phyloP scores from a whole-genome alignment of 2,888 invertebrate species.

The Erebia epiphron region DNA sequence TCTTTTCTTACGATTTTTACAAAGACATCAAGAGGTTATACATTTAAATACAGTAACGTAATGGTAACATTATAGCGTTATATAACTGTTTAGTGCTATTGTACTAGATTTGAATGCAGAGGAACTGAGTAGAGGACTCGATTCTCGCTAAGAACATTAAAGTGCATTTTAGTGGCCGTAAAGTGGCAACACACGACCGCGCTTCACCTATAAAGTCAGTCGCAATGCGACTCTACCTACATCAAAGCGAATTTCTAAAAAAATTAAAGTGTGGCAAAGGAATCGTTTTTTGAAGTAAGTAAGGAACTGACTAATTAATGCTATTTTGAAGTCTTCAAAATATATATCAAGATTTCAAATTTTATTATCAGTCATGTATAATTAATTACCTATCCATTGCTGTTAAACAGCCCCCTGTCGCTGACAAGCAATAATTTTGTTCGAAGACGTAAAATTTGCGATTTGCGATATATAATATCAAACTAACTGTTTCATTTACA shows the following conservation, averaged over 20 bases:
- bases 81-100: conserved; percentile 38
- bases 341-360: neutral
- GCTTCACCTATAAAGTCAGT: conserved; percentile 42
- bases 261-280: conserved; percentile 24
- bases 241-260: conserved; percentile 32
- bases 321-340: neutral
- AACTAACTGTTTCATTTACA: no score
- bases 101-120: conserved; percentile 40
- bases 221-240: conserved; percentile 34
- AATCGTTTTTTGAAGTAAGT: neutral
- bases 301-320: neutral
- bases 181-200: conserved; percentile 43
- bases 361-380: neutral
- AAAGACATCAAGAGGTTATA: conserved; percentile 34
- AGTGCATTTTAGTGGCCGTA: conserved; percentile 47
- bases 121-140: conserved; percentile 38
- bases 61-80: conserved; percentile 32
- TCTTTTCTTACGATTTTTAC: conserved; percentile 35
- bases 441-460: no score
- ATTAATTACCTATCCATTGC: neutral
- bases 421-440: no score
- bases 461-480: no score
- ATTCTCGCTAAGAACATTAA: conserved; percentile 43
- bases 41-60: conserved; percentile 35
- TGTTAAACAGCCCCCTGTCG: no score